These are phyloP conservation scores for Lytechinus variegatus DNA, from an alignment of 35 echinoderm and acorn worm genomes.

Conservation along the genomic window DNA sequence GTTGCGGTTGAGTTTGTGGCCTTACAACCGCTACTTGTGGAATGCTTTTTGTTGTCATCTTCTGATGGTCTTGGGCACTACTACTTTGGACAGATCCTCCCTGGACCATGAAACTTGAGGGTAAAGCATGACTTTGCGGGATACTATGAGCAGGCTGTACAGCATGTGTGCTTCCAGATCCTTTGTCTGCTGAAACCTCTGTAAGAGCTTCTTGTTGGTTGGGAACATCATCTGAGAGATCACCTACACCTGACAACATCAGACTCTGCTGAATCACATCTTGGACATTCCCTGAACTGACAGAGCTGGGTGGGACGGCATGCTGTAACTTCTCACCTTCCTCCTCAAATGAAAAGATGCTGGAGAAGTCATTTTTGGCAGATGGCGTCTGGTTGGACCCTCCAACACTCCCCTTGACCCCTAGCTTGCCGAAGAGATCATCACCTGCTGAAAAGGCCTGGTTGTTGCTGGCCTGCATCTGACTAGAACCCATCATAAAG, in stretches of 20 bases:
- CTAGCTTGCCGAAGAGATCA: background rate
- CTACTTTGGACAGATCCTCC: background rate
- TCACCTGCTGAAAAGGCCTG: constrained; percentile 2
- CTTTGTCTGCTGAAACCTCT: background rate
- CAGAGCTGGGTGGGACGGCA: constrained; percentile 27
- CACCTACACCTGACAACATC: constrained; percentile 20
- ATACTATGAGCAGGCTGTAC: background rate
- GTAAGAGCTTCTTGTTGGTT: background rate
- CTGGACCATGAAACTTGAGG: constrained; percentile 11
- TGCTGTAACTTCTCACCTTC: constrained; percentile 11
- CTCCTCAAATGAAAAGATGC: constrained; percentile 42
- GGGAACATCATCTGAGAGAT: constrained; percentile 21
- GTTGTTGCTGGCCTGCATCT: background rate
- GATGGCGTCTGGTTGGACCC: background rate
- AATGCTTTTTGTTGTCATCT: constrained; percentile 13
- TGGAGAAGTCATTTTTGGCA: background rate
- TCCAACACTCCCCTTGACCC: background rate
- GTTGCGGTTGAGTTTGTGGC: constrained; percentile 18
- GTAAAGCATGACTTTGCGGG: background rate
- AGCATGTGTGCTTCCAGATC: background rate
- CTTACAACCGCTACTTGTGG: constrained; percentile 45
- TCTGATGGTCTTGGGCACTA: background rate
- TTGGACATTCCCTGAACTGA: constrained; percentile 28
- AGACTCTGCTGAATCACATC: constrained; percentile 49
- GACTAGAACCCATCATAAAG: background rate